Evolutionary conservation across 2,797 vertebrate species (phyloP), one percentile per base, ranked within the genome.

Genomic region (Urophycis tenuis): DNA sequence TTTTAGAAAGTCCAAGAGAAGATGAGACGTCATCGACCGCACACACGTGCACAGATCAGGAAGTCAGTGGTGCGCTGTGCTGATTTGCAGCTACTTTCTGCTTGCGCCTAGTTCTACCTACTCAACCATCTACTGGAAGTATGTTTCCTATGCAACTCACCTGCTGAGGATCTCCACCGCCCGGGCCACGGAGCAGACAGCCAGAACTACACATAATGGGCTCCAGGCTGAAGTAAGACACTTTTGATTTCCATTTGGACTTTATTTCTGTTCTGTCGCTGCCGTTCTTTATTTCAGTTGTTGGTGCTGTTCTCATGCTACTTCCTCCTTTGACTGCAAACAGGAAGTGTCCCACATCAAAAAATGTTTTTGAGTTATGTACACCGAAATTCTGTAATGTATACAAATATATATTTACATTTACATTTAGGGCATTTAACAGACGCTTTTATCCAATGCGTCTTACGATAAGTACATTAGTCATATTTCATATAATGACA

Each of bases 151-250:
- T 36, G 74, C 74, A 22, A 15, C 60, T 31, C 80, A 80, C 76
- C 83, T 77, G 76, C 81, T 78, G 78, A 83, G 74, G 72, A 77
- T 41, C 81, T 81, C 78, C 73, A 73, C 69, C 74, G 69, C 72
- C 84, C 75, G 83, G 79, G 82, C 76, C 77, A 78, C 81, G 85
- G 86, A 83, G 92, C 93, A 91, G 92, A 88, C 90, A 83, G n/a
- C n/a, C 84, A 81, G 78, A 25, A 74, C 69, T 14, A 30, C 75
- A 74, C 85, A 93, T 22, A 82, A 94, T 93, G 93, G 93, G 93
- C 81, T 92, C 93, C 84, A 92, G 93, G 92, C 81, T 93, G 49
- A 93, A 92, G 93, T 94, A 89, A 91, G 92, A 86, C 53, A 72
- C 25, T 78, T 74, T 72, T 30, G 15, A 60, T 72, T 32, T 29